Evolutionary conservation across 2,888 invertebrate species (phyloP).

Genomic region (Icerya purchasi): DNA sequence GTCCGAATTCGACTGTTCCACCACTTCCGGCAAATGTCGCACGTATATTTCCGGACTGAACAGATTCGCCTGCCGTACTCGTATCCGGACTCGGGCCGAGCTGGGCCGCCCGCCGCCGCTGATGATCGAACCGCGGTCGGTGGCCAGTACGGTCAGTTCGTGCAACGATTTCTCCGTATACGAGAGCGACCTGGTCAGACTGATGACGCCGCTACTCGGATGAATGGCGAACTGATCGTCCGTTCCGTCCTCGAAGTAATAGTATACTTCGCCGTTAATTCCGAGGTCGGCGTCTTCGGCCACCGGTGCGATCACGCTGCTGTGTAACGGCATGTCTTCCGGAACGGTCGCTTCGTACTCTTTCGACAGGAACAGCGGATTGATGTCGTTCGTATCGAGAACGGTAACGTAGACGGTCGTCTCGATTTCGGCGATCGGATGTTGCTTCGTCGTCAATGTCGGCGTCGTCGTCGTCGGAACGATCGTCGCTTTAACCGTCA

Average conservation of each 20-base stretch:
- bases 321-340: constrained; percentile 70
- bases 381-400: constrained; percentile 72
- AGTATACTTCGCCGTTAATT: constrained; percentile 90
- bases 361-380: constrained; percentile 77
- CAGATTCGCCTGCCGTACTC: constrained; percentile 60
- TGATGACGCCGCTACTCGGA: constrained; percentile 73
- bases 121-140: constrained; percentile 54
- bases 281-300: constrained; percentile 94
- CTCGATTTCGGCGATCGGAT: constrained; percentile 37
- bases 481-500: constrained; percentile 53
- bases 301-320: constrained; percentile 50
- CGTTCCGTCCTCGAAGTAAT: constrained; percentile 42
- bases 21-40: constrained; percentile 53
- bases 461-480: constrained; percentile 17
- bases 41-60: constrained; percentile 66
- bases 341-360: constrained; percentile 69
- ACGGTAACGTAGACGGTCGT: constrained; percentile 47
- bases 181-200: constrained; percentile 53
- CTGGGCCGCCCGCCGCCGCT: constrained; percentile 38
- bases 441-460: constrained; percentile 27
- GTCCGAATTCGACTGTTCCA: constrained; percentile 58
- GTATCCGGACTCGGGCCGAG: constrained; percentile 51
- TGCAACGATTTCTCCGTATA: constrained; percentile 47
- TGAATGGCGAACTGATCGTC: constrained; percentile 60
- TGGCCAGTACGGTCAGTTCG: constrained; percentile 57